Base-by-base conservation (phyloP, 2,797 vertebrate genomes). In the Anguilla obscura region DNA sequence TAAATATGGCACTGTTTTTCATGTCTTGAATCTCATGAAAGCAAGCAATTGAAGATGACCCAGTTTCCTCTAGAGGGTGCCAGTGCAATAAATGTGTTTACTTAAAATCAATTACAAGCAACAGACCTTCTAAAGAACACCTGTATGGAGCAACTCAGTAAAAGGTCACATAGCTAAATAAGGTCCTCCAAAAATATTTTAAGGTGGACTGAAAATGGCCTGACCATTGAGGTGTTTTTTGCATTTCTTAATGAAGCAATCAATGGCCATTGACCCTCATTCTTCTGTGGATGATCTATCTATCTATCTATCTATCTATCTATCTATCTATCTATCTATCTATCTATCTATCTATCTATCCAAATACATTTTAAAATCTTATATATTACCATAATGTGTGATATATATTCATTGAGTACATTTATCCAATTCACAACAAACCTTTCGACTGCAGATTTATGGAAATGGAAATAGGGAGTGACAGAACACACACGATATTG, bases 51-150 rank as follows among this genome's bases (percentile, higher is more conserved):
- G 30, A 80, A 79, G 84, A 86, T 63, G 50, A 88, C 52, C 56
- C 50, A 48, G 40, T 60, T 86, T 88, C 89, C 86, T 89, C 88
- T 89, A 83, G 86, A 87, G 86, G 84, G 84, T 76, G 84, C 86
- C 86, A 89, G 86, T 87, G 88, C 74, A 87, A 85, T 89, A 84
- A 85, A 40, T 88, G 45, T 88, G 86, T 89, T 88, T 89, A 86
- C 48, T 87, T 10, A 83, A 71, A 87, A 71, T 87, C 86, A 86
- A 86, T 76, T 36, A 71, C 85, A 76, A 76, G 74, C 16, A 76
- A 18, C 30, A 76, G 4, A 76, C 33, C 27, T 10, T 33, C 10
- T 8, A 10, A 74, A 30, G 12, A 40, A 40, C 5, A 14, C 24
- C 0, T 76, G 36, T 16, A 33, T 14, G 36, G 24, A 76, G 12